Conservation (phyloP, 2,888 invertebrate genomes). For the Herminia tarsipennalis region DNA sequence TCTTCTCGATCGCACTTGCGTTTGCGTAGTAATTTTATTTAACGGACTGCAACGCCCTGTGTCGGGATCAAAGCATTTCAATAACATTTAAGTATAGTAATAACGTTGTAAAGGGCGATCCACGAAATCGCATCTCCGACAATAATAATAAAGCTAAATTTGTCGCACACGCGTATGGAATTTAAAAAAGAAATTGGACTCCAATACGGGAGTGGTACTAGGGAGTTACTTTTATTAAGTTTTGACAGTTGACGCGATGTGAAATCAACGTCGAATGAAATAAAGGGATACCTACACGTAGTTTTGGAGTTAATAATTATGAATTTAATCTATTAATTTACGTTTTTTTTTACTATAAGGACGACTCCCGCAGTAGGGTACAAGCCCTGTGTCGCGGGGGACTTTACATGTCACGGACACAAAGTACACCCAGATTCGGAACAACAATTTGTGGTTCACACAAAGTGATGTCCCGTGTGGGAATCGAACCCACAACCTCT, state of each 20-base stretch:
- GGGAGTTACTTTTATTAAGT: constrained; percentile 58
- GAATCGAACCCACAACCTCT: too few relatives aligned
- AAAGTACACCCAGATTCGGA: too few relatives aligned
- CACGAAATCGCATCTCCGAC: constrained; percentile 66
- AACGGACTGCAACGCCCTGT: constrained; percentile 46
- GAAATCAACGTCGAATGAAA: not conserved
- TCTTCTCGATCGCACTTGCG: constrained; percentile 28
- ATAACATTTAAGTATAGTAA: constrained; percentile 63
- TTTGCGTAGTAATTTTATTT: constrained; percentile 44
- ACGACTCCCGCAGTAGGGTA: too few relatives aligned
- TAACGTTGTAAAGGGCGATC: constrained; percentile 65
- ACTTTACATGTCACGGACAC: too few relatives aligned
- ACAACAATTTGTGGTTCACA: too few relatives aligned
- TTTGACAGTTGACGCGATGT: constrained; percentile 38
- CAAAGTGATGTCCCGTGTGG: too few relatives aligned
- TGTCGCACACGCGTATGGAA: constrained; percentile 66
- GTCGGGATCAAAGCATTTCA: constrained; percentile 60
- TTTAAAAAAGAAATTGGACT: constrained; percentile 59
- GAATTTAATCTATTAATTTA: too few relatives aligned
- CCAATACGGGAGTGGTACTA: constrained; percentile 31
- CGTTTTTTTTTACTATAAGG: too few relatives aligned
- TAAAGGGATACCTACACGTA: not conserved
- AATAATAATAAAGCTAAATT: constrained; percentile 74
- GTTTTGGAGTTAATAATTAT: too few relatives aligned
- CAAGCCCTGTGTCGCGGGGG: too few relatives aligned